Conservation (phyloP, 2,888 invertebrate genomes). For the Abscondita cerata region DNA sequence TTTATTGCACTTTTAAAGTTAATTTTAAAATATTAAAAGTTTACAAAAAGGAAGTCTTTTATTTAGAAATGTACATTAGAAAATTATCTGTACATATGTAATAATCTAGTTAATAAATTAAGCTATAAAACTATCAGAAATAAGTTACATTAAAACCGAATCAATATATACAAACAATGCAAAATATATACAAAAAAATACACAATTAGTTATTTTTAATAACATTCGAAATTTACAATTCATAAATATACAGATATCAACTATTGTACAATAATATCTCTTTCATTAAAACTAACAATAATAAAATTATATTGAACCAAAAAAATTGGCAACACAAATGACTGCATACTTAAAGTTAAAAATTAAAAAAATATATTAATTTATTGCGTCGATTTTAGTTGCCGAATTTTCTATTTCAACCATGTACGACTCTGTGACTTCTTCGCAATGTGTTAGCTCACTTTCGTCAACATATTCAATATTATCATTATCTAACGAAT, state of each 20-base stretch:
- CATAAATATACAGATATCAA: neutral
- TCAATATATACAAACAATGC: neutral
- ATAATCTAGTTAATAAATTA: neutral
- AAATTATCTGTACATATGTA: neutral
- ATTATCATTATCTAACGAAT: conserved; percentile 45
- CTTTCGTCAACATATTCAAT: conserved; percentile 40
- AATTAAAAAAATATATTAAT: conserved; percentile 32
- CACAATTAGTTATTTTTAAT: neutral
- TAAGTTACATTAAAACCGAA: neutral
- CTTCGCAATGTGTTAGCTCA: neutral
- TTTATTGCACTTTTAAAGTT: neutral
- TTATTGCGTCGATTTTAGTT: conserved; percentile 24
- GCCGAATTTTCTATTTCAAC: conserved; percentile 18
- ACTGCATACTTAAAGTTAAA: conserved; percentile 17
- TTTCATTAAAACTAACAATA: conserved; percentile 6
- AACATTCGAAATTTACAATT: too few species aligned
- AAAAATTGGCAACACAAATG: neutral
- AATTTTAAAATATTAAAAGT: neutral
- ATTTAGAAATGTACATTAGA: neutral
- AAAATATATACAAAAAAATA: neutral
- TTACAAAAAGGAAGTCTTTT: conserved; percentile 5
- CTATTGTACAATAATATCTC: too few species aligned
- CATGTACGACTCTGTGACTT: conserved; percentile 11
- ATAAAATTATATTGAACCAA: conserved; percentile 3
- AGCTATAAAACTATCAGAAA: neutral